Percentiles rank a stretch among this genome's conserved stretches.
Conservation (phyloP, 64 coral and sea anemone genomes). For the Montipora efflorescens region DNA sequence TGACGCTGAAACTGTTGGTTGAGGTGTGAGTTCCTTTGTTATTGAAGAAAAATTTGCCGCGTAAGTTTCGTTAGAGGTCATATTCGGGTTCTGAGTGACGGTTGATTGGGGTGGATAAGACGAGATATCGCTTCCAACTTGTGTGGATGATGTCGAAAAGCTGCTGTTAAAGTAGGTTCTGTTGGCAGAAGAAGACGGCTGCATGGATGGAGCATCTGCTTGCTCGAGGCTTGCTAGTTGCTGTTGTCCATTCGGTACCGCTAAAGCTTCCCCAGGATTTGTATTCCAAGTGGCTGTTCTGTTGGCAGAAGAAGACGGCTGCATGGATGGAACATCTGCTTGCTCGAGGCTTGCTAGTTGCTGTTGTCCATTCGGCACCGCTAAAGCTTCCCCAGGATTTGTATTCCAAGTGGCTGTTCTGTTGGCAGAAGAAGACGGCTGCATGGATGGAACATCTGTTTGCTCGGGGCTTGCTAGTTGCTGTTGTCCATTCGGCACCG, state of each 20-base stretch:
- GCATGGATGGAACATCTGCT: not conserved
- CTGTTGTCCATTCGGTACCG: constrained; percentile 14
- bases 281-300: constrained; percentile 4
- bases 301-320: not conserved
- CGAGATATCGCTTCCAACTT: not conserved
- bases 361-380: constrained; percentile 15
- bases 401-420: constrained; percentile 4
- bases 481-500: constrained; percentile 15
- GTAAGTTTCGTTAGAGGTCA: not conserved
- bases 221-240: constrained; percentile 33
- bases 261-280: not conserved
- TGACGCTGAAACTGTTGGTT: not conserved
- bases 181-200: not conserved
- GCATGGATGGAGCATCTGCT: not conserved
- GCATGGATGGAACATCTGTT: not conserved
- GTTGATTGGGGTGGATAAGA: not conserved
- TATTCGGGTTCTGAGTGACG: not conserved
- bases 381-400: not conserved
- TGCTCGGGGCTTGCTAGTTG: constrained; percentile 35
- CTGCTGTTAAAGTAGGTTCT: not conserved
- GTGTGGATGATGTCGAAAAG: not conserved
- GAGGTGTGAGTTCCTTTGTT: not conserved
- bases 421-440: not conserved
- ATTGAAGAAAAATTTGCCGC: not conserved
- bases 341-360: constrained; percentile 33